phyloP scores from a whole-genome alignment of 2,888 invertebrate species.

The Plusia festucae region DNA sequence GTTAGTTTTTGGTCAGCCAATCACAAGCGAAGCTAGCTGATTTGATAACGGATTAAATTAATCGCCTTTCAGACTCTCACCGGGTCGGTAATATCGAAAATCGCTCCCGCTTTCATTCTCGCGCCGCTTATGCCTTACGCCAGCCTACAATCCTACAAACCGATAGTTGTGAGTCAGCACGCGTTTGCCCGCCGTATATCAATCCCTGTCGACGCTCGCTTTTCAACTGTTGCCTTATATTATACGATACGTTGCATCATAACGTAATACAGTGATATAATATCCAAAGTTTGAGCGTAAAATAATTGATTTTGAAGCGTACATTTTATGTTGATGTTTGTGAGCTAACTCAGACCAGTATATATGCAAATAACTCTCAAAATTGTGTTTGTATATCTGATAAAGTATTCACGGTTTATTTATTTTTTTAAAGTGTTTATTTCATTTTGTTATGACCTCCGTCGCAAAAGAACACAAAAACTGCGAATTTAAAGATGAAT shows the following conservation, averaged over 20 bases:
- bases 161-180: constrained; percentile 84
- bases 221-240: constrained; percentile 70
- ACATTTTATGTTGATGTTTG: neutral
- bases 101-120: constrained; percentile 15
- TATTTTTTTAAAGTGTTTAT: too few relatives aligned
- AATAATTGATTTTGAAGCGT: neutral
- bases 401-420: neutral
- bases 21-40: too few relatives aligned
- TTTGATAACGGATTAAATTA: too few relatives aligned
- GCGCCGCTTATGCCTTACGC: constrained; percentile 54
- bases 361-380: neutral
- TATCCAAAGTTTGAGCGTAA: constrained; percentile 34
- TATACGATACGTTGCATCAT: constrained; percentile 38
- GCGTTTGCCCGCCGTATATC: constrained; percentile 87
- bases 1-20: too few relatives aligned
- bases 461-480: too few relatives aligned
- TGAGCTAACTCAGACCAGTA: neutral
- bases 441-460: too few relatives aligned
- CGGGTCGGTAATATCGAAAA: neutral
- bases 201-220: constrained; percentile 84
- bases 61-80: too few relatives aligned
- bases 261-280: constrained; percentile 43
- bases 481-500: too few relatives aligned
- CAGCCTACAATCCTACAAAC: constrained; percentile 64
- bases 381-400: neutral